Base-by-base conservation (phyloP, 2,888 invertebrate genomes). In the Mesochorus sp. region DNA sequence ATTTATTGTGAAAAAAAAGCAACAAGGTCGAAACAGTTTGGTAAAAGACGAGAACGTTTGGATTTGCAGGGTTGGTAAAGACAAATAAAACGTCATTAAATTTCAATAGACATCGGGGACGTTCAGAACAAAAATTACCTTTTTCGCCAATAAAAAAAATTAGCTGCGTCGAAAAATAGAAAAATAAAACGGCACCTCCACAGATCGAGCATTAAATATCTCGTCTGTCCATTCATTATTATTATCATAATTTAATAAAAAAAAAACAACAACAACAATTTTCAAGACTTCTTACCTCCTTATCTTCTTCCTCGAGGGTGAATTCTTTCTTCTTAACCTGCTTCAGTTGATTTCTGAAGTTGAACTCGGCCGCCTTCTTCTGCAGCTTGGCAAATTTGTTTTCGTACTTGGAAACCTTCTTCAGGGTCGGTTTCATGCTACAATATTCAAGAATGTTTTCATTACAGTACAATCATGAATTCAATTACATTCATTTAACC, bases 281-380 rank as follows among this genome's bases (percentile, higher is more conserved):
- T 12, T 19, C 5, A 31, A 42, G 53, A 14, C 24, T 39, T 55
- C 90, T 93, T 94, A 97, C 97, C 96, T 97, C 97, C 93, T 97
- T 97, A 92, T 97, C 97, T 93, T 98, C 98, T 92, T 98, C 98
- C 93, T 98, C 98, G 91, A 99, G 95, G 93, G 98, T 98, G 94
- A 98, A 99, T 93, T 99, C 99, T 95, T 99, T 99, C 96, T 99
- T 99, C 94, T 99, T 98, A 89, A 99, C 99, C 91, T 98, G 97
- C 94, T 99, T 99, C 92, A 99, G 95, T 93, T 99, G 98, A 93
- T 98, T 97, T 93, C 99, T 97, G 97, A 99, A 99, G 95, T 98
- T 98, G 94, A 97, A 97, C 93, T 98, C 97, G 88, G 97, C 97
- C 84, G 97, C 97, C 94, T 97, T 98, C 96, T 98, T 97, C 92